Conservation (phyloP, 1,140 invertebrate genomes). For the Aphelenchoides besseyi region DNA sequence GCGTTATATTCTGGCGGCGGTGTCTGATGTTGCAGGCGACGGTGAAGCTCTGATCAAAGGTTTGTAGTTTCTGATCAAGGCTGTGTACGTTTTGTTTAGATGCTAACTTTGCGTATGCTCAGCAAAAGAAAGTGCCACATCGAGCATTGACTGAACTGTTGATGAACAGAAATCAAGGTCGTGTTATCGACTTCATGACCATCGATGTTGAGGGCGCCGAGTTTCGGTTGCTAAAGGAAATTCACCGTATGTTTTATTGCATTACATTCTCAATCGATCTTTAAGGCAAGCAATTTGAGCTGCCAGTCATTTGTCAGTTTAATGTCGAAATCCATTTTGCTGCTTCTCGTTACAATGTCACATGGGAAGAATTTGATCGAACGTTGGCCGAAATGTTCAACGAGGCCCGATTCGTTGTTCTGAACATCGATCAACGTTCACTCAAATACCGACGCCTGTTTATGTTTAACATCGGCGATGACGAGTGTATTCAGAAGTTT, state of each 20-base stretch:
- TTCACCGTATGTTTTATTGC: neutral
- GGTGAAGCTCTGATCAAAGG: neutral
- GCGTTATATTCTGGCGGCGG: neutral
- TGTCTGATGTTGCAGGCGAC: neutral
- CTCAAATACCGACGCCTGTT: neutral
- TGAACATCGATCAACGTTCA: neutral
- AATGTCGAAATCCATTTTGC: neutral
- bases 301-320: constrained; percentile 9
- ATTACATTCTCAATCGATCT: neutral
- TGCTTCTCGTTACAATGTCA: neutral
- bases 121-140: neutral
- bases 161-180: neutral
- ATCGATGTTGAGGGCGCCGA: constrained; percentile 1
- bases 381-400: neutral
- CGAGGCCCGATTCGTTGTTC: neutral
- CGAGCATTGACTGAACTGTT: neutral
- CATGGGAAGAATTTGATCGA: neutral
- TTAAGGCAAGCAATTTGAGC: neutral
- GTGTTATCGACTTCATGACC: neutral
- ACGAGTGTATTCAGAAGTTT: constrained; percentile 13
- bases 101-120: neutral
- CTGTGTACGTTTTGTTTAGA: neutral
- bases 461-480: neutral
- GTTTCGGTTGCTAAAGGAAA: neutral
- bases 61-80: neutral